Conservation (phyloP, 2,888 invertebrate genomes). For the Atethmia centrago region DNA sequence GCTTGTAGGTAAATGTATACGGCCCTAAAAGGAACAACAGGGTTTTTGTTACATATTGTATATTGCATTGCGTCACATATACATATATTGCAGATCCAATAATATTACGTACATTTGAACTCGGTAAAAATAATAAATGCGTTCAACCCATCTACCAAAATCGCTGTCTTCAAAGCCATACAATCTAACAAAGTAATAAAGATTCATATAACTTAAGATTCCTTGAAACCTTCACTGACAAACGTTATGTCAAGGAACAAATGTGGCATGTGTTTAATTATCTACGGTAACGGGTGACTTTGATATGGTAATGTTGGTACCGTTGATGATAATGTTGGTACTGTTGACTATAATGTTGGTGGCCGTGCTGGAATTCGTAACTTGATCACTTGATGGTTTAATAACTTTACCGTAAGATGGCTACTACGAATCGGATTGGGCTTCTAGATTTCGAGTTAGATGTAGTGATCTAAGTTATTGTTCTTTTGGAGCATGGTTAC, state of each 20-base stretch:
- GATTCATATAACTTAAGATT: conserved; percentile 75
- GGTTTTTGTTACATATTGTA: no score
- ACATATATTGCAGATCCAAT: no score
- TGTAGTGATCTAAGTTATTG: neutral
- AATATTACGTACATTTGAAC: no score
- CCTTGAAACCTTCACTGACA: conserved; percentile 71
- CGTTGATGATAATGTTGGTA: conserved; percentile 28
- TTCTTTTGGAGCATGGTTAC: neutral
- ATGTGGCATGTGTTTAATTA: conserved; percentile 70
- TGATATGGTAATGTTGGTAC: conserved; percentile 63
- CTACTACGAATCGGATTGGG: conserved; percentile 29
- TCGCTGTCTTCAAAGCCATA: conserved; percentile 65
- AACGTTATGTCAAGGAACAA: conserved; percentile 72
- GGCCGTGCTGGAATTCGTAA: conserved; percentile 49
- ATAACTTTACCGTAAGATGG: conserved; percentile 43
- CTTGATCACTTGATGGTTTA: conserved; percentile 51
- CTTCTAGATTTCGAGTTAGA: conserved; percentile 21
- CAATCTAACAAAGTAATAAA: conserved; percentile 61
- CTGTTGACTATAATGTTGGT: conserved; percentile 32
- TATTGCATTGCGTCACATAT: no score
- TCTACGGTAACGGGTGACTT: conserved; percentile 61
- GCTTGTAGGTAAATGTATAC: no score
- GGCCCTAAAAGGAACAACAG: no score
- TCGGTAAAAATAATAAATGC: neutral
- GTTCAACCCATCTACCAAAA: neutral